A percentile compares a stretch with the other conserved stretches of the same genome.
Evolutionary conservation across 2,888 invertebrate genomes (phyloP).

Genomic region (Stenurella melanura): DNA sequence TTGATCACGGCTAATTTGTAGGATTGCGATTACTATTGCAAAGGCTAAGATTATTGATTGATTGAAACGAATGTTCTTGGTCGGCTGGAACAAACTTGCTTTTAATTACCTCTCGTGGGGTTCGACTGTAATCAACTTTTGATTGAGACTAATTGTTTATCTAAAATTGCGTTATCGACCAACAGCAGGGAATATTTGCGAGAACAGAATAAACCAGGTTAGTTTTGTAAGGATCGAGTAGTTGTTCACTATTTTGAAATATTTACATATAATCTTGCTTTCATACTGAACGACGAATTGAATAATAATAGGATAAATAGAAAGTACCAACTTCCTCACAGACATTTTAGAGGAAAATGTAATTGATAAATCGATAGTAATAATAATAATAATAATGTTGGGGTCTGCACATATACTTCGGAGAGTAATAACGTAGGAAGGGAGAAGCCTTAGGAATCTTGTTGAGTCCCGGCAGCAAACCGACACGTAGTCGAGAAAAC

Average conservation of each 20-base stretch:
- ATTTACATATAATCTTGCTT: background rate
- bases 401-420: too few relatives aligned
- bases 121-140: slow-evolving; percentile 53
- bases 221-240: background rate
- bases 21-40: slow-evolving; percentile 45
- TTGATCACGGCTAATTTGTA: slow-evolving; percentile 45
- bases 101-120: slow-evolving; percentile 61
- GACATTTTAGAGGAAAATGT: too few relatives aligned
- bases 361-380: too few relatives aligned
- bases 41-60: slow-evolving; percentile 49
- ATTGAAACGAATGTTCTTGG: slow-evolving; percentile 49
- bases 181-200: slow-evolving; percentile 24
- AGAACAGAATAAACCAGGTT: slow-evolving; percentile 19
- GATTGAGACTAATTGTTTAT: slow-evolving; percentile 57
- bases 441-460: too few relatives aligned
- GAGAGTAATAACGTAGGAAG: too few relatives aligned
- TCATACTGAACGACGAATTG: too few relatives aligned
- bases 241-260: background rate
- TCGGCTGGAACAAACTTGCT: slow-evolving; percentile 52
- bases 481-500: too few relatives aligned
- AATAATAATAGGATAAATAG: too few relatives aligned
- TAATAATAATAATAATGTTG: too few relatives aligned
- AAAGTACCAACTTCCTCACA: too few relatives aligned
- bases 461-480: too few relatives aligned
- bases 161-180: slow-evolving; percentile 50